Evolutionary conservation across 2,113 vertebrate genomes (phyloP).

Genomic region (Narcine bancroftii): DNA sequence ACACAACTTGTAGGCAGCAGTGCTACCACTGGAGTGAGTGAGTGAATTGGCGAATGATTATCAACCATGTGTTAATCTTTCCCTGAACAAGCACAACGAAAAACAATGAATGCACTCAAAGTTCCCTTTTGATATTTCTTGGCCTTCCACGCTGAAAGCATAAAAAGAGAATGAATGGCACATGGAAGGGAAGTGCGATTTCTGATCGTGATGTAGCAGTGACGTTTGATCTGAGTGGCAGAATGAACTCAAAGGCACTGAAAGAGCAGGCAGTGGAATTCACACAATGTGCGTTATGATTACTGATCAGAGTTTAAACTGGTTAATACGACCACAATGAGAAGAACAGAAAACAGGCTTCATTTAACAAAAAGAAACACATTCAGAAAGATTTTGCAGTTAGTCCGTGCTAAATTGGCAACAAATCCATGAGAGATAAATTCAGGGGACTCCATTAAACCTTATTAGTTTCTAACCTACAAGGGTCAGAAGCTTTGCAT

Average conservation of each 20-base stretch:
- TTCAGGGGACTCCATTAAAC: not conserved
- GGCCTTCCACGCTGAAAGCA: not conserved
- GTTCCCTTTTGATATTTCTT: not conserved
- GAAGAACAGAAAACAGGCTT: not conserved
- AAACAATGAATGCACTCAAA: not conserved
- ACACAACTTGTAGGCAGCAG: not conserved
- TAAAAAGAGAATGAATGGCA: too few relatives aligned
- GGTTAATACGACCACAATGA: not conserved
- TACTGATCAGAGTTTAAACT: not conserved
- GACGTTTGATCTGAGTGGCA: not conserved
- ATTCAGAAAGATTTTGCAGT: not conserved
- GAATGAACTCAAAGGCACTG: not conserved
- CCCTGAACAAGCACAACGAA: not conserved
- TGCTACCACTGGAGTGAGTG: too few relatives aligned
- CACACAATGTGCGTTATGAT: not conserved
- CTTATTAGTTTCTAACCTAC: not conserved
- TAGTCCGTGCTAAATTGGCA: not conserved
- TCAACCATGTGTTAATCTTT: not conserved
- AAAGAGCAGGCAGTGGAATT: not conserved
- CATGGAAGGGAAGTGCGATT: not conserved
- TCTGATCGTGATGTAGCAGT: not conserved
- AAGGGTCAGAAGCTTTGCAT: not conserved
- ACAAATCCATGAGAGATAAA: too few relatives aligned
- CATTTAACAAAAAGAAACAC: not conserved
- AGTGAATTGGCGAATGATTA: too few relatives aligned